These are phyloP conservation scores for Eupristina koningsbergeri DNA, from an alignment of 1,140 invertebrate genomes.

Conservation along the genomic window DNA sequence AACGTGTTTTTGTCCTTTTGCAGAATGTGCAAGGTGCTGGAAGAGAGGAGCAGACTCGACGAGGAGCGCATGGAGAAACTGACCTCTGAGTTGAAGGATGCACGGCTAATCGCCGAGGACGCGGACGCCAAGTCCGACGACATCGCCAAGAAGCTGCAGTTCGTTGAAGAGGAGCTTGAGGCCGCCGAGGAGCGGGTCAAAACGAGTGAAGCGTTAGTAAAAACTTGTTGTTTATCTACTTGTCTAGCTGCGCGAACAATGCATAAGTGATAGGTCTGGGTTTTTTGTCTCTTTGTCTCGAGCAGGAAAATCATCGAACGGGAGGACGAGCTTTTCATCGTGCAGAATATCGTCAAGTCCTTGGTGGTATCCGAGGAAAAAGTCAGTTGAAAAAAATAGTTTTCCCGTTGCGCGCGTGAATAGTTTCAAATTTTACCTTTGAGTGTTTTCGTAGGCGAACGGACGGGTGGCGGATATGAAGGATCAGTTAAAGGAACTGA, in stretches of 20 bases:
- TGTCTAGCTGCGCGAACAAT: no score
- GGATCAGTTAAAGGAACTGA: slow-evolving; percentile 66
- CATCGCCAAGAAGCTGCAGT: slow-evolving; percentile 89
- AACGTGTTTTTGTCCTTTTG: neutral
- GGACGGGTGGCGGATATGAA: slow-evolving; percentile 70
- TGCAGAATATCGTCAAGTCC: slow-evolving; percentile 71
- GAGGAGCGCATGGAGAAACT: slow-evolving; percentile 84
- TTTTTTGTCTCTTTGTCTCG: slow-evolving; percentile 39
- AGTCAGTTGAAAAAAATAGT: slow-evolving; percentile 54
- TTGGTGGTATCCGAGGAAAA: slow-evolving; percentile 72
- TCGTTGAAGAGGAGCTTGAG: slow-evolving; percentile 92
- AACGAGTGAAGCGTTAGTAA: slow-evolving; percentile 86
- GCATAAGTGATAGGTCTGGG: no score
- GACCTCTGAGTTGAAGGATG: slow-evolving; percentile 84
- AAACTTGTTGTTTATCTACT: neutral
- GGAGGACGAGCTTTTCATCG: slow-evolving; percentile 72
- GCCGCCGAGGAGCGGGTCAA: slow-evolving; percentile 90
- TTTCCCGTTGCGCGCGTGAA: neutral
- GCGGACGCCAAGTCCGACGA: slow-evolving; percentile 89
- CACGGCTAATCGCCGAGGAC: slow-evolving; percentile 84
- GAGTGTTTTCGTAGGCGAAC: slow-evolving; percentile 61
- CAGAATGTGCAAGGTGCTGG: slow-evolving; percentile 87
- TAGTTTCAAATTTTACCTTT: neutral
- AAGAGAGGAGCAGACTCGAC: slow-evolving; percentile 83
- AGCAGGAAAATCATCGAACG: slow-evolving; percentile 70